Evolutionary conservation across 2,113 vertebrate species (phyloP).

Genomic region (Vidua chalybeata): DNA sequence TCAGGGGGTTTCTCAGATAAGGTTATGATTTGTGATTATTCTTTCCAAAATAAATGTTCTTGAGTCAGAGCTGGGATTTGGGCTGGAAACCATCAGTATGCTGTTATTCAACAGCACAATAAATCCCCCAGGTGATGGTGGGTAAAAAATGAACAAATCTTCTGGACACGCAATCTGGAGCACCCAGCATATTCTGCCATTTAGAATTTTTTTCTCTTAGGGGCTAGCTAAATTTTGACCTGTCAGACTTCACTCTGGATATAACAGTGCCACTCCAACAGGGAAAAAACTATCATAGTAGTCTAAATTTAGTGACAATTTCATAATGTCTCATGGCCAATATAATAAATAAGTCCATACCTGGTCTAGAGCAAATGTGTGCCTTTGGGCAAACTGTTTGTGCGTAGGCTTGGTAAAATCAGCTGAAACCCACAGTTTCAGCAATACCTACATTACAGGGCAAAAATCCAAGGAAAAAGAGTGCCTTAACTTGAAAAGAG

Average conservation of each 20-base stretch:
- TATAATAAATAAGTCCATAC: not conserved
- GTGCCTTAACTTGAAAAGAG: not conserved
- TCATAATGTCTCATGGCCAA: not conserved
- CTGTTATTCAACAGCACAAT: not conserved
- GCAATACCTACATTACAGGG: not conserved
- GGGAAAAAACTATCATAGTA: not conserved
- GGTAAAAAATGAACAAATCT: not conserved
- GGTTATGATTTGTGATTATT: not conserved
- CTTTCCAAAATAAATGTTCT: not conserved
- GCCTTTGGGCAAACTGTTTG: not conserved
- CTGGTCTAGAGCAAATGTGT: not conserved
- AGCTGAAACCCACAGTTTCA: not conserved
- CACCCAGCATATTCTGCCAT: not conserved
- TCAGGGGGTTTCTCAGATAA: not conserved
- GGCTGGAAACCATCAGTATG: not conserved
- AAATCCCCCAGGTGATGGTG: rapidly evolving
- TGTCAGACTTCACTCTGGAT: not conserved
- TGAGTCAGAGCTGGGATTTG: not conserved
- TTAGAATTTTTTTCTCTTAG: not conserved
- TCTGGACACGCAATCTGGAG: not conserved
- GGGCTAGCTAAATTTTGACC: not conserved
- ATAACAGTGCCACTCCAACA: not conserved
- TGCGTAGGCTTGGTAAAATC: not conserved
- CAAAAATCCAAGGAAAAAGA: not conserved
- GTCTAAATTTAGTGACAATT: not conserved